These are phyloP conservation scores for Platycheirus rosarum DNA, from an alignment of 2,888 invertebrate species.

Conservation along the genomic window DNA sequence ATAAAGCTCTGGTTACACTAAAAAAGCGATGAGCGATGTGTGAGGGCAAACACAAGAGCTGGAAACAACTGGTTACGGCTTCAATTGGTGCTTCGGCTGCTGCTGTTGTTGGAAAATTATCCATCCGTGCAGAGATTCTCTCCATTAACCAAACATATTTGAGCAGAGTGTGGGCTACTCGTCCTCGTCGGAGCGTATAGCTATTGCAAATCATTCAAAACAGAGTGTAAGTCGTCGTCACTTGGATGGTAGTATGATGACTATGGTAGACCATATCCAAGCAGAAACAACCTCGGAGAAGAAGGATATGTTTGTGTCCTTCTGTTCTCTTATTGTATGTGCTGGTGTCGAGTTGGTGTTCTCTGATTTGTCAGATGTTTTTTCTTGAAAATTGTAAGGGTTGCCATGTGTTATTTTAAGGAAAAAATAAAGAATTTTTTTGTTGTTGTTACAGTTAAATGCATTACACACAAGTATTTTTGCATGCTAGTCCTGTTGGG, in stretches of 20 bases:
- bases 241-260: background rate
- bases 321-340: slow-evolving; percentile 11
- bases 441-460: no score
- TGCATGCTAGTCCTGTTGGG: no score
- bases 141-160: slow-evolving; percentile 24
- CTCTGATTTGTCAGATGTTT: slow-evolving; percentile 51
- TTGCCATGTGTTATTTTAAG: slow-evolving; percentile 7
- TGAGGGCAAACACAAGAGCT: slow-evolving; percentile 44
- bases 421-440: background rate
- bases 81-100: slow-evolving; percentile 28
- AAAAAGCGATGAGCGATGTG: slow-evolving; percentile 31
- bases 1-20: slow-evolving; percentile 52
- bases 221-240: slow-evolving; percentile 1
- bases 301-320: slow-evolving; percentile 26
- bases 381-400: slow-evolving; percentile 9
- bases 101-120: slow-evolving; percentile 25
- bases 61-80: slow-evolving; percentile 44
- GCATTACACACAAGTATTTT: no score
- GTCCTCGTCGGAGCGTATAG: no score
- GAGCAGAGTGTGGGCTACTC: background rate
- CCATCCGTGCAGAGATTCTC: slow-evolving; percentile 59
- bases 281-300: slow-evolving; percentile 36
- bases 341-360: slow-evolving; percentile 24
- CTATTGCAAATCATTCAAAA: slow-evolving; percentile 37
- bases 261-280: slow-evolving; percentile 24